Conservation (phyloP, 1,140 invertebrate genomes). For the Brachionus sp. region DNA sequence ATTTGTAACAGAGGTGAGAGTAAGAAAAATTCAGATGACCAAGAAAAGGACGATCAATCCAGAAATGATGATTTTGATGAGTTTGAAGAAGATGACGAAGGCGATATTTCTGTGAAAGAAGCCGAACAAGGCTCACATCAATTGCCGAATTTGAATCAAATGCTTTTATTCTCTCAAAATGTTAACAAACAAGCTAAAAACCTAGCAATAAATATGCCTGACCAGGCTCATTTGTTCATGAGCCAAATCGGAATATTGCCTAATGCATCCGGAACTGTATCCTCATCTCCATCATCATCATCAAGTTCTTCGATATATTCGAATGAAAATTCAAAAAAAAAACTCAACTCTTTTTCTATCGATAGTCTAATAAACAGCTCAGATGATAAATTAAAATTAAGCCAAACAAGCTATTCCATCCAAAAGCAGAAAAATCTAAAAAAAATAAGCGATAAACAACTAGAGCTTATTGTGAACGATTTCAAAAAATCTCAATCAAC, state of each 20-base stretch:
- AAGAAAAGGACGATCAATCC: not conserved
- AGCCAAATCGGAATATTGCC: not conserved
- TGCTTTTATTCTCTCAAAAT: not conserved
- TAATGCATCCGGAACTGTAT: not conserved
- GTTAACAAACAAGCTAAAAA: conserved; percentile 2
- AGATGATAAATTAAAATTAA: conserved; percentile 8
- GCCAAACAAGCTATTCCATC: not conserved
- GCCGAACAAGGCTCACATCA: not conserved
- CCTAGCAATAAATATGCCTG: not conserved
- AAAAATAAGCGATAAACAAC: conserved; percentile 14
- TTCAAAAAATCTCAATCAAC: not conserved
- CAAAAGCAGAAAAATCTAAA: not conserved
- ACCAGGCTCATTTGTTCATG: not conserved
- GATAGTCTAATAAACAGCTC: conserved; percentile 9
- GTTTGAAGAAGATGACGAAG: not conserved
- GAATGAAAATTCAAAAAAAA: conserved; percentile 6
- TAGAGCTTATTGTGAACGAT: not conserved
- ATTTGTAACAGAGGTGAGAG: not conserved
- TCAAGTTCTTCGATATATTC: conserved; percentile 10
- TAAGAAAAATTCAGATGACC: not conserved
- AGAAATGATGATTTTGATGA: conserved; percentile 40
- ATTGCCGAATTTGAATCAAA: not conserved
- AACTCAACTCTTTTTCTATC: not conserved
- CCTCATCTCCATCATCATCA: conserved; percentile 1
- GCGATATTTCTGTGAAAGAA: not conserved